Base-by-base conservation (phyloP, 2,113 vertebrate species). In the Meleagris gallopavo region DNA sequence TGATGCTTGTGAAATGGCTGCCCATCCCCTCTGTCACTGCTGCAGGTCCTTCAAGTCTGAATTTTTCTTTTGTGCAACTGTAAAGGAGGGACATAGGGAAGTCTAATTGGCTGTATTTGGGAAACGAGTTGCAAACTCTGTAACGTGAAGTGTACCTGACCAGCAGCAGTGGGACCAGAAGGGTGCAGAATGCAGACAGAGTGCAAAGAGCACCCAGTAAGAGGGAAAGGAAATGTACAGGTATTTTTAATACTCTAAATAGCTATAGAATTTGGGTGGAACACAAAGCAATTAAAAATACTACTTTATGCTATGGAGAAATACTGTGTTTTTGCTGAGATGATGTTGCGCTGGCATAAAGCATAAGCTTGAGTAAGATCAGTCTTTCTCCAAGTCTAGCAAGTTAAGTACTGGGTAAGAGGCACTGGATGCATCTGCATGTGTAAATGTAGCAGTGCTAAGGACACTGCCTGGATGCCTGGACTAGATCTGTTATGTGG, bases 271-370 rank as follows among this genome's bases (percentile, higher is more conserved):
- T 54, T 27, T 72, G 30, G 5, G 11, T 94, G 58, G 20, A 89
- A 70, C 48, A 73, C 48, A 79, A 80, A 93, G 30, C 48, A 76
- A 48, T 52, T 45, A 45, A 45, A 75, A 90, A 38, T 48, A 75
- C 20, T 80, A 5, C 13, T 58, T 25, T 46, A 1, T 73, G 38
- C 32, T 76, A 8, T 14, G 62, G 15, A 21, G 16, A 70, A 7
- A 20, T 41, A 30, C 10, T 43, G 78, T 89, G 34, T 36, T 72
- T 89, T 87, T 72, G 34, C 36, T 85, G 78, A 78, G 66, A 10
- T 46, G 6, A 38, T 38, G 6, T 36, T 43, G 25, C 27, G 4
- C 34, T 65, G 17, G 22, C 38, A 46, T 69, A 60, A 86, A 64
- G 24, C 45, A 48, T 78, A 40, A 43, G 29, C 9, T 6, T 64